Conservation (phyloP, 1,140 invertebrate genomes). For the Listronotus bonariensis region DNA sequence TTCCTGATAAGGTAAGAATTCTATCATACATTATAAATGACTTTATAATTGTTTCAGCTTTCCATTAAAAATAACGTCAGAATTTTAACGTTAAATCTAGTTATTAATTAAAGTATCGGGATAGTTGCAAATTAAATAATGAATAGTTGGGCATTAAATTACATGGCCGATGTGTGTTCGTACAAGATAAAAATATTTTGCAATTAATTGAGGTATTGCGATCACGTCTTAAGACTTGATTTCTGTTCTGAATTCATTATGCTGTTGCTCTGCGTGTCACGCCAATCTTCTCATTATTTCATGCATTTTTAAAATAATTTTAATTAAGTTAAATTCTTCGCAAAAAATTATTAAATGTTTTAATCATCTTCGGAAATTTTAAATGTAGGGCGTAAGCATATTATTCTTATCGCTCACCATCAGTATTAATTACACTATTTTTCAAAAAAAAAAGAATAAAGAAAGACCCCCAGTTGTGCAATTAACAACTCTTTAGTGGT, state of each 20-base stretch:
- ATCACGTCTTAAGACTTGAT: constrained; percentile 22
- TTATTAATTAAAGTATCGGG: constrained; percentile 31
- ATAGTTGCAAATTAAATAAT: constrained; percentile 34
- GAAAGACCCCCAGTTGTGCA: no score
- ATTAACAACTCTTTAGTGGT: no score
- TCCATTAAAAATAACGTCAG: neutral
- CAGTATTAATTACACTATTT: no score
- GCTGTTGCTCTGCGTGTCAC: constrained; percentile 7
- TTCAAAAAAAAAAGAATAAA: no score
- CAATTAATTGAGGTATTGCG: constrained; percentile 32
- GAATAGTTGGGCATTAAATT: constrained; percentile 28
- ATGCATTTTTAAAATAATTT: constrained; percentile 15
- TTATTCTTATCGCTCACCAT: no score
- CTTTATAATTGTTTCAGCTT: neutral
- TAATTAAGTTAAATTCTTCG: constrained; percentile 3
- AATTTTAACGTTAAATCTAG: neutral
- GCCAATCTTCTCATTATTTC: constrained; percentile 21
- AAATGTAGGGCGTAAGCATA: no score
- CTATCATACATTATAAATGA: neutral
- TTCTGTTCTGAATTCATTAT: constrained; percentile 25
- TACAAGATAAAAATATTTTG: constrained; percentile 28
- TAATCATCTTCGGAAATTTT: no score
- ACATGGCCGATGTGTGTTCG: constrained; percentile 26
- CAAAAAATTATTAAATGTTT: no score
- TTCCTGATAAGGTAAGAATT: no score